Base-by-base conservation (phyloP, 2,113 vertebrate genomes). In the Datnioides undecimradiatus region DNA sequence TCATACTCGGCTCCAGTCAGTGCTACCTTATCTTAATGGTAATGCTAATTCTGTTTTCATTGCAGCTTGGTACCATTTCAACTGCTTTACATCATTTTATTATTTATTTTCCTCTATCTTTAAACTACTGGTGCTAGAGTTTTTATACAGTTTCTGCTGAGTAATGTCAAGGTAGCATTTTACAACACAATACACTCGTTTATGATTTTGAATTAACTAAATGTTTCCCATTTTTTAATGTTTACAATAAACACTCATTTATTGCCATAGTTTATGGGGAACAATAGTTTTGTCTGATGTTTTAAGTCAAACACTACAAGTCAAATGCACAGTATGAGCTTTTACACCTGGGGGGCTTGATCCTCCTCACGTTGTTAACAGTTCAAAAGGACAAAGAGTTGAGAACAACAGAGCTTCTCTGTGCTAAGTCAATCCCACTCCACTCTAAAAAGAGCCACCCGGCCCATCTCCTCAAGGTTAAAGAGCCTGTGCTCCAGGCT, bases 401-500 rank as follows among this genome's bases (percentile, higher is more conserved):
- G n/a, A 17, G 65, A 80, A 66, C 48, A 46, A 81, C 31, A 68
- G 38, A 71, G 69, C 31, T 55, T 65, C 65, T 71, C 69, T 80
- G 52, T 87, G 76, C 46, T 25, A 77, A 85, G 80, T 62, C 27
- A 14, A 87, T 88, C 49, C 34, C 63, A 64, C 76, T 73, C 46
- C 36, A 6, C 70, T 82, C 51, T 66, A 87, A 81, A 81, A 58
- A 63, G 77, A 83, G 62, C 66, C 16, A 6, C 62, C 78, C 21
- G 40, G 55, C 46, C 41, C 86, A 73, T 83, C 88, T 92, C 76
- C 66, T 90, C 82, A 81, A 84, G 89, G 91, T 92, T 89, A 90
- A 84, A 88, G 76, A 79, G 79, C 36, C 48, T 8, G 74, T 40
- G 80, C 87, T 87, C 57, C 65, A 67, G 88, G 85, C 82, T 27